phyloP scores from a whole-genome alignment of 1,140 invertebrate species.

The Coptotermes formosanus region DNA sequence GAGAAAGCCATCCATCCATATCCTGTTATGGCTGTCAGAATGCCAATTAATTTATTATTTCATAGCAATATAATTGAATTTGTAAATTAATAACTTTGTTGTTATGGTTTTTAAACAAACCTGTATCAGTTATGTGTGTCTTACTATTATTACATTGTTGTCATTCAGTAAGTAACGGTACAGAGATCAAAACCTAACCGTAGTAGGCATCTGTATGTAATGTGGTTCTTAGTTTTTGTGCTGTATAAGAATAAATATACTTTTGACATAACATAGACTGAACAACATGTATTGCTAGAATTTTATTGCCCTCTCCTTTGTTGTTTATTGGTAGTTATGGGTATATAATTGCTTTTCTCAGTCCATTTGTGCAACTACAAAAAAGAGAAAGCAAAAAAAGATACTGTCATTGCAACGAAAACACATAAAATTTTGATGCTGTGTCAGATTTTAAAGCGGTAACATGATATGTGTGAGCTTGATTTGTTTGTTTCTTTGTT shows the following conservation, averaged over 20 bases:
- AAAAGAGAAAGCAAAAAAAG: background rate
- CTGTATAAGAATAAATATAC: background rate
- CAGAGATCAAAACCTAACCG: background rate
- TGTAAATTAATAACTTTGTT: slow-evolving; percentile 15
- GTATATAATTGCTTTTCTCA: background rate
- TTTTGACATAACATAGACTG: background rate
- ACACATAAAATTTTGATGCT: background rate
- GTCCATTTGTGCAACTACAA: background rate
- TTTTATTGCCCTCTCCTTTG: background rate
- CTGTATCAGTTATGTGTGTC: background rate
- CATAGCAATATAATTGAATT: background rate
- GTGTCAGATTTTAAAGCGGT: background rate
- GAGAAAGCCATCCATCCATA: background rate
- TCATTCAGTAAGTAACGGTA: background rate
- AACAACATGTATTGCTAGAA: background rate
- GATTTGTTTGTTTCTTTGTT: background rate
- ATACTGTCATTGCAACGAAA: background rate
- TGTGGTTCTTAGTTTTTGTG: slow-evolving; percentile 9
- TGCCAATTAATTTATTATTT: background rate
- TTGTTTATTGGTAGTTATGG: background rate
- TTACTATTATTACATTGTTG: background rate
- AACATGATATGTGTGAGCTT: background rate
- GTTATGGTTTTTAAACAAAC: background rate
- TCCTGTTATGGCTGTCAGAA: background rate
- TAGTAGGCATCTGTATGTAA: background rate